Conservation (phyloP, 2,113 vertebrate genomes). For the Semnornis frantzii region DNA sequence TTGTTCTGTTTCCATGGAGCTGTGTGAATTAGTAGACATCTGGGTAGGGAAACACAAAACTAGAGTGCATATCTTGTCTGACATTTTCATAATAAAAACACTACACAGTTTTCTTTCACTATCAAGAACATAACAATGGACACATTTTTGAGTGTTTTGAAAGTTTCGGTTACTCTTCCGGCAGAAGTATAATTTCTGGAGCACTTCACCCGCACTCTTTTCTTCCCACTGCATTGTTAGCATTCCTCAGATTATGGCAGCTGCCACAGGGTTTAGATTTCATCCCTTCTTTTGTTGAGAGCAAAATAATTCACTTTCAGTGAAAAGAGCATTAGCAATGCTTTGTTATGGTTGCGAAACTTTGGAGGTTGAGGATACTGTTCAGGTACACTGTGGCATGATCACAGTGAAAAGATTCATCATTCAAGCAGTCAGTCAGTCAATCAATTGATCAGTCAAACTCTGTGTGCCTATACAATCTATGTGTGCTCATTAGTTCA, state of each 20-base stretch:
- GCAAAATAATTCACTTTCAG: conserved; percentile 19
- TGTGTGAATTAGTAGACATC: not conserved
- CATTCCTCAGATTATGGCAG: not conserved
- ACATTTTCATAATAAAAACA: conserved; percentile 32
- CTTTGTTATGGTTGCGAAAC: not conserved
- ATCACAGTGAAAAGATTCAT: not conserved
- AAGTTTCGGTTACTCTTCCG: conserved; percentile 54
- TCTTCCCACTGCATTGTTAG: not conserved
- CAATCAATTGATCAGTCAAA: not conserved
- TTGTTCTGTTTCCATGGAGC: conserved; percentile 43
- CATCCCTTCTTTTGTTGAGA: conserved; percentile 38
- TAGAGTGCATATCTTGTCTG: not conserved
- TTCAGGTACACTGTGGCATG: not conserved
- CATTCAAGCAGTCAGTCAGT: not conserved
- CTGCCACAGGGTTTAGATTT: conserved; percentile 27
- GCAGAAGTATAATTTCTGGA: conserved; percentile 15
- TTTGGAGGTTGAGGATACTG: not conserved
- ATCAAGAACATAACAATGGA: not conserved
- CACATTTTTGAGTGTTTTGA: conserved; percentile 40
- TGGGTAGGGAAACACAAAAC: not conserved
- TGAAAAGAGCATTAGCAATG: not conserved
- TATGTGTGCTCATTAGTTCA: not conserved
- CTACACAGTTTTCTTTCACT: not conserved
- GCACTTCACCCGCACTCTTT: conserved; percentile 34
- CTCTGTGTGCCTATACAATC: not conserved